Conservation (phyloP, 2,888 invertebrate species). For the Osedax fenrisi region DNA sequence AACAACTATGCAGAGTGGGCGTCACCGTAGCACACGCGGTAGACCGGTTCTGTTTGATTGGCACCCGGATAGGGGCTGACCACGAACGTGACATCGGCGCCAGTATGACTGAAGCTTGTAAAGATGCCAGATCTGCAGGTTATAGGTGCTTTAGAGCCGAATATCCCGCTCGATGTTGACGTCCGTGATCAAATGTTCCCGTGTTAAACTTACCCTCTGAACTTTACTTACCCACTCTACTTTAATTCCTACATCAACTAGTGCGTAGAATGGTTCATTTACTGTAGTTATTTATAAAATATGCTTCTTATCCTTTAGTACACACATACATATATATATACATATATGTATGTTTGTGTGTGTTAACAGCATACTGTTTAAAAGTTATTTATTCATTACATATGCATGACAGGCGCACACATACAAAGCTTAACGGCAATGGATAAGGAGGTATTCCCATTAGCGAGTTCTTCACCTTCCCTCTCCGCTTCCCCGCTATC, state of each 20-base stretch:
- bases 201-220: too few species aligned
- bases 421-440: slow-evolving; percentile 75
- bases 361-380: too few species aligned
- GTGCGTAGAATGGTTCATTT: too few species aligned
- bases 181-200: too few species aligned
- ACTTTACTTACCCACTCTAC: too few species aligned
- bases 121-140: slow-evolving; percentile 90
- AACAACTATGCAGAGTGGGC: slow-evolving; percentile 75
- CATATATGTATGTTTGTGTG: too few species aligned
- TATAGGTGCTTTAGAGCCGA: slow-evolving; percentile 40
- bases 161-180: neutral
- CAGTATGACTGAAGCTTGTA: slow-evolving; percentile 96
- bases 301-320: too few species aligned
- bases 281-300: too few species aligned
- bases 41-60: slow-evolving; percentile 91
- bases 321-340: too few species aligned
- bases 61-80: slow-evolving; percentile 84
- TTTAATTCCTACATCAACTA: too few species aligned
- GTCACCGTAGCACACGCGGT: slow-evolving; percentile 91
- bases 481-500: slow-evolving; percentile 2
- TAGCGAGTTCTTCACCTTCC: neutral
- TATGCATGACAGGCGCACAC: too few species aligned
- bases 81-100: slow-evolving; percentile 90
- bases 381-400: too few species aligned
- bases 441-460: slow-evolving; percentile 51